Evolutionary conservation across 2,113 vertebrate genomes (phyloP), one percentile per base, ranked within the genome.

Genomic region (Phoxinus phoxinus): DNA sequence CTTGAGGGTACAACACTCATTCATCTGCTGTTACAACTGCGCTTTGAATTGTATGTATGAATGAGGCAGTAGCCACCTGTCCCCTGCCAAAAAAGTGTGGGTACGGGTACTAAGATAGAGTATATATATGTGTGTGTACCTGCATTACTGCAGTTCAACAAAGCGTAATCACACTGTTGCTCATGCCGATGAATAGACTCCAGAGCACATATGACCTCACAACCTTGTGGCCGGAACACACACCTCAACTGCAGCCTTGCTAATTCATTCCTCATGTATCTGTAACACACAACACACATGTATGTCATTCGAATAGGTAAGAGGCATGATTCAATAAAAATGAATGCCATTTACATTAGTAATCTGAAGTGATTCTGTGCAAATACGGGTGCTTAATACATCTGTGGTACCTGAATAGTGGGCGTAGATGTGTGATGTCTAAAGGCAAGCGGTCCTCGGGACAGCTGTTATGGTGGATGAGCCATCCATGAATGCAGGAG

Each of bases 181-280:
- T 97, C 96, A 1, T 97, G 96, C 51, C 94, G 87, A 88, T 96
- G 95, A 84, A 97, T 88, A 15, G 92, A 95, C 91, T 98, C 97
- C 89, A 97, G 91, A n/a, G 95, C 92, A 92, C 95, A 96, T 87
- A 97, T 90, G 88, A 93, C 93, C 87, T 96, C 95, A 91, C 97
- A 97, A 19, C 97, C 96, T 81, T 92, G 92, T 0, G 91, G 93
- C 75, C 92, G 92, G 85, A 97, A 97, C 91, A 92, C 94, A 86
- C 96, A 97, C 6, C 93, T 95, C 2, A 97, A 93, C 92, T 97
- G 96, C 86, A 98, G 95, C 32, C 94, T 92, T 83, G 92, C 95
- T 90, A 97, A 94, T 91, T 98, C 96, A 84, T 98, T 98, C 77
- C 94, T 93, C 97, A 98, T 98, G 17, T 98, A 98, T 73, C 97